Percentiles rank a stretch among this genome's conserved stretches.
These are phyloP conservation scores for Vulpes vulpes DNA, from an alignment of 2,113 vertebrate species.

Conservation along the genomic window DNA sequence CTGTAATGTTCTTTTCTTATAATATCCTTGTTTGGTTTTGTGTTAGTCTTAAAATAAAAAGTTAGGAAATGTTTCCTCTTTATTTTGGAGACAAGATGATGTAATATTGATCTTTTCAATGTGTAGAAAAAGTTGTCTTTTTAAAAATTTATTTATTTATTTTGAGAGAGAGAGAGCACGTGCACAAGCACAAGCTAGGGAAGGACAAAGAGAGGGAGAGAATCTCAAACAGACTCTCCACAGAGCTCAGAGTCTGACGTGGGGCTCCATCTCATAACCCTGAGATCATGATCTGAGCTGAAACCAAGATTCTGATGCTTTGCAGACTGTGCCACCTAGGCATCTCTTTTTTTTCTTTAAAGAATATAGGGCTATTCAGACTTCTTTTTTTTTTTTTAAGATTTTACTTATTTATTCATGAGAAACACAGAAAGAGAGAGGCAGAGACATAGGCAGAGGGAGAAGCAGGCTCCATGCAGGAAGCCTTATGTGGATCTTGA, in stretches of 20 bases:
- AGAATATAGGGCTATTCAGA: background rate
- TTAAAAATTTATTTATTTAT: background rate
- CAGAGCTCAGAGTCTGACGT: background rate
- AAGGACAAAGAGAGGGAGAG: background rate
- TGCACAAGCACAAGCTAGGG: background rate
- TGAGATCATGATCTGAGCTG: background rate
- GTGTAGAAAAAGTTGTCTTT: background rate
- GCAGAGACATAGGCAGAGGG: no score
- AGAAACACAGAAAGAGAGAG: no score
- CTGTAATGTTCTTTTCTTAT: background rate
- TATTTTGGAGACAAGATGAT: background rate
- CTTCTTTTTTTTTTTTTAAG: no score
- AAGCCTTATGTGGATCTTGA: no score
- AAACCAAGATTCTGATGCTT: background rate
- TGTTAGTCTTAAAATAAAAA: slow-evolving; percentile 1
- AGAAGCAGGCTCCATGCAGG: no score
- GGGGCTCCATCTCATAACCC: background rate
- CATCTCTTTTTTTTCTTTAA: background rate
- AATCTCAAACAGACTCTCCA: background rate
- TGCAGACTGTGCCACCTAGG: background rate
- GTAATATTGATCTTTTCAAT: background rate
- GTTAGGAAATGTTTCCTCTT: background rate
- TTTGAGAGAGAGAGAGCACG: background rate
- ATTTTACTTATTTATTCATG: no score
- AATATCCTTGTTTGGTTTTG: slow-evolving; percentile 8